Percentiles rank a stretch among this genome's conserved stretches.
These are phyloP conservation scores for Sicus ferrugineus DNA, from an alignment of 2,888 invertebrate species.

Conservation along the genomic window DNA sequence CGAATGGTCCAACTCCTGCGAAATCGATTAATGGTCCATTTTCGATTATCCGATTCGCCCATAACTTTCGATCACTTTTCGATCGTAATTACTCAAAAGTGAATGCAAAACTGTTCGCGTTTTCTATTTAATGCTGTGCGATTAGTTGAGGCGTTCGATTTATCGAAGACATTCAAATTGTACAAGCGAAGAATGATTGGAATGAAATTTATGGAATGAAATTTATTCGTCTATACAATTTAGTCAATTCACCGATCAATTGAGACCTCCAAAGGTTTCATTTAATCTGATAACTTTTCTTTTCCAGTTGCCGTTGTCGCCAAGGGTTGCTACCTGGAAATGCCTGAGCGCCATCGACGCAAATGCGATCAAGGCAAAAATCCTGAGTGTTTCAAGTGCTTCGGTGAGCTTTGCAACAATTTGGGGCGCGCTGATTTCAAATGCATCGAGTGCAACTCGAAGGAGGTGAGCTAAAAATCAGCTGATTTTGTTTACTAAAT, in stretches of 20 bases:
- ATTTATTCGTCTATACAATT: background rate
- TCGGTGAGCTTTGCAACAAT: constrained; percentile 54
- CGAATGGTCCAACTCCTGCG: no score
- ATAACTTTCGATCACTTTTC: no score
- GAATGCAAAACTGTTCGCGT: background rate
- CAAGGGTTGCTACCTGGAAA: constrained; percentile 51
- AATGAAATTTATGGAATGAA: background rate
- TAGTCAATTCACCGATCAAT: no score
- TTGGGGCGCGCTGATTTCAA: constrained; percentile 51
- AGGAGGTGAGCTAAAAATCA: constrained; percentile 44
- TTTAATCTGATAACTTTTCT: background rate
- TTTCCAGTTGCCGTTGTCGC: constrained; percentile 51
- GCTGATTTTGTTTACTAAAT: background rate
- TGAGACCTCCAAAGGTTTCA: no score
- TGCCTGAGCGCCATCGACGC: constrained; percentile 46
- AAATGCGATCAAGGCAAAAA: constrained; percentile 49
- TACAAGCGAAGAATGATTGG: no score
- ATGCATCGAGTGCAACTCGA: constrained; percentile 55
- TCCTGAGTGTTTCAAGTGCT: constrained; percentile 54
- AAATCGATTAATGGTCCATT: no score
- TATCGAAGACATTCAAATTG: no score
- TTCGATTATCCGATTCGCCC: no score
- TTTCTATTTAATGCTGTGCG: background rate
- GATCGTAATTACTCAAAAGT: no score
- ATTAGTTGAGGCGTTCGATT: no score